Evolutionary conservation across 2,113 vertebrate species (phyloP), one percentile per base, ranked within the genome.

Genomic region (Leuciscus idus): DNA sequence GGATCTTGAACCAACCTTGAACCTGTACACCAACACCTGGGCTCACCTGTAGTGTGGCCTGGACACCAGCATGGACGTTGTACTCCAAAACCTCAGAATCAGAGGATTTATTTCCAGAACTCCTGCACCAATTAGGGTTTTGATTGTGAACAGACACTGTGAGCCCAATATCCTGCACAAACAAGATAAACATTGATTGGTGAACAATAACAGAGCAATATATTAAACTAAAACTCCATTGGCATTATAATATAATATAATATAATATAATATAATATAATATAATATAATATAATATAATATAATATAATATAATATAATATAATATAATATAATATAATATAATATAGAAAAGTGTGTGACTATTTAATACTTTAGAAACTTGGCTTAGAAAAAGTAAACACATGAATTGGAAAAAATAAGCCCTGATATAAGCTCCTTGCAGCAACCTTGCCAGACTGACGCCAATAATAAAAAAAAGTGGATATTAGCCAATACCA

Each of bases 21-120:
- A 23, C 19, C 33, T 4, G 33, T 39, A 70, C 66, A 70, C 33
- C 30, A 28, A 52, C 75, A 81, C 21, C 43, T 74, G 52, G 39
- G 30, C 50, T 55, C 88, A 99, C 98, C 97, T 99, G 98, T 78
- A 99, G 93, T 77, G 97, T 96, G 36, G 97, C 95, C 91, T 99
- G 98, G 48, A 96, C 92, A 85, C 98, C 98, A 91, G 97, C 97
- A 91, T 93, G 94, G 88, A 98, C 95, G 64, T 95, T 97, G 92
- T 96, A 95, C 90, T 99, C 97, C 89, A 95, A 91, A 39, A 91
- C 68, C 89, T 98, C 97, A 81, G 84, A 90, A 86, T 98, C 96
- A 10, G 94, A 89, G 33, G 87, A 84, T 92, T 95, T 96, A 89
- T 94, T 95, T 92, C 97, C 93, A 2, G 89, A 92, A 91, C 93